Percentiles rank a stretch among this genome's conserved stretches.
These are phyloP conservation scores for Lytechinus pictus DNA, from an alignment of 35 echinoderm and acorn worm genomes.

Conservation along the genomic window DNA sequence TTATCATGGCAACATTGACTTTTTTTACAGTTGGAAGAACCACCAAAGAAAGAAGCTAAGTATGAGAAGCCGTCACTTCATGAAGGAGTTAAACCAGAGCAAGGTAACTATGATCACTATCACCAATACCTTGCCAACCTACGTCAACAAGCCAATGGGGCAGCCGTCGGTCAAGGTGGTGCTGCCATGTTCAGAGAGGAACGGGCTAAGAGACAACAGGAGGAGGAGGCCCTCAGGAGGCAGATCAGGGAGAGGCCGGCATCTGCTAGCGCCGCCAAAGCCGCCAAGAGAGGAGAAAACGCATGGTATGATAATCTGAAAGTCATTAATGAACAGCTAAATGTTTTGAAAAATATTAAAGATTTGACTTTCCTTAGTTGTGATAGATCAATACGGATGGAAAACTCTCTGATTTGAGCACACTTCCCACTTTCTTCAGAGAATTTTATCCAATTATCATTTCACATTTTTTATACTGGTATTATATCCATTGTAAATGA, in stretches of 20 bases:
- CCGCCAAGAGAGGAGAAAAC: conserved; percentile 74
- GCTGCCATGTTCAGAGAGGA: conserved; percentile 70
- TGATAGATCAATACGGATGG: too few species aligned
- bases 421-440: too few species aligned
- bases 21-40: conserved; percentile 56
- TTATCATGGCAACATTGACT: too few species aligned
- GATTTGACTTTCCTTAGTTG: background rate
- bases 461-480: too few species aligned
- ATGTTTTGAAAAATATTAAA: background rate
- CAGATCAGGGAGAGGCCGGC: conserved; percentile 86
- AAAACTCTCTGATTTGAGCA: too few species aligned
- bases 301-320: conserved; percentile 59
- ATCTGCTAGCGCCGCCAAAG: conserved; percentile 96
- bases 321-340: background rate
- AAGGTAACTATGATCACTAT: conserved; percentile 95
- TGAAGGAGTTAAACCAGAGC: conserved; percentile 63
- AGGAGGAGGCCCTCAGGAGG: conserved; percentile 55
- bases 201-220: conserved; percentile 39
- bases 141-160: conserved; percentile 55
- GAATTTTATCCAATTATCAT: too few species aligned
- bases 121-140: conserved; percentile 88
- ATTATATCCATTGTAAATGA: too few species aligned
- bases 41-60: conserved; percentile 68
- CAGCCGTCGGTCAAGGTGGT: conserved; percentile 58
- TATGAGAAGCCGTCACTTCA: background rate